Evolutionary conservation across 2,113 vertebrate genomes (phyloP), one percentile per base, ranked within the genome.

Genomic region (Amphiprion ocellaris): DNA sequence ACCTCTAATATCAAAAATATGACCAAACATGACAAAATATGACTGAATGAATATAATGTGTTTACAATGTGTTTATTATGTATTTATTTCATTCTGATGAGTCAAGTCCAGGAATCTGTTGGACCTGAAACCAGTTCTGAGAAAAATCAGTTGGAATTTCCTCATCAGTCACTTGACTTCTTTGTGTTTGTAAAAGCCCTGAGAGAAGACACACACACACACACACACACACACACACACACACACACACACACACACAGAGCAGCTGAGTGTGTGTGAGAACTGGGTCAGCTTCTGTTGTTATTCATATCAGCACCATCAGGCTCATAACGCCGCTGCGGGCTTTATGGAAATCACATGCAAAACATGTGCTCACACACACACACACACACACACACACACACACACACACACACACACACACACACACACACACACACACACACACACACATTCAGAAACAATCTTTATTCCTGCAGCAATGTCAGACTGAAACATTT

Each of bases 271-370:
- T 46, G 19, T 72, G 69, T 61, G 30, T 54, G 47, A 63, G 82
- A 90, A 89, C 59, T 88, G 74, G 87, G 89, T 88, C 90, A 84
- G 63, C 81, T 69, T 53, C 50, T 86, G 56, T 88, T 89, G 28
- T 83, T 59, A 80, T 71, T 77, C 69, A 62, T 64, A 84, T 81
- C 74, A 50, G 33, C 58, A 65, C 63, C 10, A 59, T 65, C 53
- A n/a, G 69, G 24, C 58, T 30, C 50, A 39, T 28, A 58, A 50
- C 4, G 79, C 70, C 24, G 7, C 17, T 10, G n/a, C 4, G 30
- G 66, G 75, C 56, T 39, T 69, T 77, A 87, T 88, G 85, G 65
- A 82, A 89, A 85, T 72, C 30, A 47, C 55, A 77, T 82, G 77
- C 80, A 88, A 83, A 89, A 44, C 54, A 53, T 21, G 17, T 23